Evolutionary conservation across 2,797 vertebrate genomes (phyloP).

Genomic region (Ctenosaura bakeri): DNA sequence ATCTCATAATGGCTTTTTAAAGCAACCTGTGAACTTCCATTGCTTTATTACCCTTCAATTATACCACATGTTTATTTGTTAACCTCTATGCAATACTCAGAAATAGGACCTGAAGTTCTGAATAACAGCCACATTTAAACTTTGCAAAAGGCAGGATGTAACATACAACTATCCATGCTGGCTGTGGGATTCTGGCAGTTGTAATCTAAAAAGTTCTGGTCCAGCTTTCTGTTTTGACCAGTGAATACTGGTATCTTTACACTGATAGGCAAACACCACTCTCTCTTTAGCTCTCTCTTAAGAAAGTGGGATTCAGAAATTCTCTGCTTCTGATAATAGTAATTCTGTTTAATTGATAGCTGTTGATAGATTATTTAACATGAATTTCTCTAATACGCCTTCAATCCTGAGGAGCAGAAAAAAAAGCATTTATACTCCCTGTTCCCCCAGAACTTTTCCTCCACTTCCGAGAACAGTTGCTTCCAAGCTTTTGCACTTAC

Average conservation of each 20-base stretch:
- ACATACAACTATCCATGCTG: no score
- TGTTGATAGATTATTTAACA: no score
- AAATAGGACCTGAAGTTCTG: neutral
- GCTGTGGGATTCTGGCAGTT: no score
- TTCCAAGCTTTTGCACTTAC: no score
- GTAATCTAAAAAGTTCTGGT: neutral
- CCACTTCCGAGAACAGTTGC: no score
- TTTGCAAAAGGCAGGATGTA: neutral
- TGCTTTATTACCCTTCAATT: neutral
- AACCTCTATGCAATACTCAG: neutral
- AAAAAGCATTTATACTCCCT: no score
- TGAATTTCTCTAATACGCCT: no score
- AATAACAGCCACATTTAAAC: neutral
- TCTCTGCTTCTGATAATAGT: neutral
- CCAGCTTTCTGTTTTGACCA: no score
- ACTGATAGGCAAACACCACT: neutral
- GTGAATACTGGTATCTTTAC: neutral
- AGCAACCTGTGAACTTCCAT: neutral
- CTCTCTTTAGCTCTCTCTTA: neutral
- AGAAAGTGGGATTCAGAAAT: neutral
- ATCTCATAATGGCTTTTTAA: neutral
- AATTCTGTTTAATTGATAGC: neutral
- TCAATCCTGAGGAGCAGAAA: no score
- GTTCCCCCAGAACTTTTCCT: no score
- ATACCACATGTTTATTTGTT: neutral